Conservation (phyloP, 2,888 invertebrate genomes). For the Spodoptera picta region DNA sequence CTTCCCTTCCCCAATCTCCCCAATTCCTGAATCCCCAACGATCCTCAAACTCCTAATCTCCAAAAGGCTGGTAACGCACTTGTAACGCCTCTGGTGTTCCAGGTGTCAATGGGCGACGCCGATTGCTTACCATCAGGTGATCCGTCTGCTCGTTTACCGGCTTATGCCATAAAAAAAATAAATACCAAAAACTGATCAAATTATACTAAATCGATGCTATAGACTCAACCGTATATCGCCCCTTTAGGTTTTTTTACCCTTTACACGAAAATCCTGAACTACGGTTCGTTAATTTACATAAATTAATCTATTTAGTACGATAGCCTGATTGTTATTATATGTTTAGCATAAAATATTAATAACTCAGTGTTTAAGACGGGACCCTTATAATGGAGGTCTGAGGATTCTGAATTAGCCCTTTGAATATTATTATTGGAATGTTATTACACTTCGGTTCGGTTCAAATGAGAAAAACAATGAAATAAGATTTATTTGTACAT, state of each 20-base stretch:
- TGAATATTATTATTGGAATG: conserved; percentile 25
- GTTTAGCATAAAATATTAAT: conserved; percentile 56
- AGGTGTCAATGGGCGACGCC: no score
- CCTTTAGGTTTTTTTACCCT: conserved; percentile 43
- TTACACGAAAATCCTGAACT: conserved; percentile 24
- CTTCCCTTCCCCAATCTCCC: no score
- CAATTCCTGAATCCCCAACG: no score
- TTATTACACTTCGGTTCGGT: conserved; percentile 9
- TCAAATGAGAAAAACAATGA: conserved; percentile 1
- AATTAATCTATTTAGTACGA: conserved; percentile 38
- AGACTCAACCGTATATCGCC: conserved; percentile 11
- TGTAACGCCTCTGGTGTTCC: no score
- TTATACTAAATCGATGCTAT: conserved; percentile 11
- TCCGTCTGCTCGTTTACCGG: no score
- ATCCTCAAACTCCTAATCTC: no score
- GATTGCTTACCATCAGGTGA: no score
- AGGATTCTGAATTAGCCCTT: conserved; percentile 35
- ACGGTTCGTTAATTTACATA: conserved; percentile 40
- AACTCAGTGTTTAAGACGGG: conserved; percentile 30
- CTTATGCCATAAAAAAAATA: no score
- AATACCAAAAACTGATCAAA: conserved; percentile 12
- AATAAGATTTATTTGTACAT: neutral
- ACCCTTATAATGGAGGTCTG: conserved; percentile 19
- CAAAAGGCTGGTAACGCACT: no score
- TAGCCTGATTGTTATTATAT: conserved; percentile 48